A percentile compares a stretch with the other conserved stretches of the same genome.
These are phyloP conservation scores for Montipora capricornis DNA, from an alignment of 64 coral and sea anemone genomes.

Conservation along the genomic window DNA sequence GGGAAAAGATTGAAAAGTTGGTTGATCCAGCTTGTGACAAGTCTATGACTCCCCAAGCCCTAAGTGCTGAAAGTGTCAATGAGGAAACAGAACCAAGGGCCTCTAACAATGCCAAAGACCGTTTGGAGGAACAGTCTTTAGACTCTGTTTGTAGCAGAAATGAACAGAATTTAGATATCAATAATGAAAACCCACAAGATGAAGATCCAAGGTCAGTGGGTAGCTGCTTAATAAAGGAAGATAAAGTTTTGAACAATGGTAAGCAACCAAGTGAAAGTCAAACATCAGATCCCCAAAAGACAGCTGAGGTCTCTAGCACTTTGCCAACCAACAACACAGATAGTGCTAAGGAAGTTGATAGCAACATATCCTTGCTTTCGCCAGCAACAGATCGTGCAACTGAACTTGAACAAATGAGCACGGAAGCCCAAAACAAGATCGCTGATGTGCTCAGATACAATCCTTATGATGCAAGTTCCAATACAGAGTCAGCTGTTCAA, in stretches of 20 bases:
- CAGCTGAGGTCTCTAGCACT: background rate
- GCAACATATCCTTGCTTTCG: background rate
- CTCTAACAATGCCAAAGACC: background rate
- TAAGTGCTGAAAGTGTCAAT: background rate
- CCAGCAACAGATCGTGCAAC: background rate
- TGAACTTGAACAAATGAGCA: constrained; percentile 34
- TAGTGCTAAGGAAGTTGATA: background rate
- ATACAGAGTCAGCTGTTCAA: background rate
- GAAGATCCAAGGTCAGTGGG: background rate
- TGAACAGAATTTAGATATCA: background rate
- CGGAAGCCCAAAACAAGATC: constrained; percentile 9
- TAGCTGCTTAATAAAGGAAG: background rate
- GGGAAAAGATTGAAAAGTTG: background rate
- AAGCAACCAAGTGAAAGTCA: background rate
- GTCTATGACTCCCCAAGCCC: background rate
- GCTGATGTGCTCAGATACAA: constrained; percentile 32
- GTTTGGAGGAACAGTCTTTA: background rate
- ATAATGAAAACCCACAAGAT: background rate
- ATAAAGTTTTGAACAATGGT: background rate
- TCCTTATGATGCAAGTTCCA: background rate
- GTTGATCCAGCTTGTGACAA: background rate
- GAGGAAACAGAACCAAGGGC: background rate
- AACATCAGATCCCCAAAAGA: background rate
- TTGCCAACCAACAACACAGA: background rate
- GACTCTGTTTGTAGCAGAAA: background rate